phyloP scores from a whole-genome alignment of 2,888 invertebrate species.

The Eustalomyia histrio region DNA sequence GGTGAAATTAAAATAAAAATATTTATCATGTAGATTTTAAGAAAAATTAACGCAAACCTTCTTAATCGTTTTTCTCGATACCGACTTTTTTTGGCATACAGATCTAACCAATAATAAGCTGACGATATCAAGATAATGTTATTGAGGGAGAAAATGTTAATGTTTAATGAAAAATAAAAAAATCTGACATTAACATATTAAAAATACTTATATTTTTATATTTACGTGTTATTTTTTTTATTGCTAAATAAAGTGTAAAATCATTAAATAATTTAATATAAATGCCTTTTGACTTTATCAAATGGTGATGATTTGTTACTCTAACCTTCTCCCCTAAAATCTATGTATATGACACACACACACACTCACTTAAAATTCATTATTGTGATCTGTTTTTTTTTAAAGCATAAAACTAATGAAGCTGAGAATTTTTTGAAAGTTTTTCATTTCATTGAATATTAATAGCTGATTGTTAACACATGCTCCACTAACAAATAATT shows the following conservation, averaged over 20 bases:
- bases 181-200: neutral
- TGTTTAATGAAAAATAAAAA: too few relatives aligned
- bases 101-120: too few relatives aligned
- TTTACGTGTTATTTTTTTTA: neutral
- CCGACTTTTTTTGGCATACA: too few relatives aligned
- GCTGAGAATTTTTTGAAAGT: constrained; percentile 35
- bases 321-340: constrained; percentile 6
- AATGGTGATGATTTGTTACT: constrained; percentile 14
- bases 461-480: constrained; percentile 50
- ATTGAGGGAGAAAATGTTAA: too few relatives aligned
- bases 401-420: constrained; percentile 37
- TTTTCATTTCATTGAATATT: constrained; percentile 48
- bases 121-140: too few relatives aligned
- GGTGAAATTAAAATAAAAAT: too few relatives aligned
- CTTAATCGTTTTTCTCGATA: too few relatives aligned
- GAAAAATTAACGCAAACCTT: too few relatives aligned
- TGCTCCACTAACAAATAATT: constrained; percentile 30
- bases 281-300: neutral
- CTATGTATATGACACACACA: neutral
- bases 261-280: constrained; percentile 10
- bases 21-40: too few relatives aligned
- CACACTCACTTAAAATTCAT: neutral
- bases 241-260: constrained; percentile 33
- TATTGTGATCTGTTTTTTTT: neutral
- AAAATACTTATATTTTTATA: neutral